Percentiles rank a stretch among this genome's conserved stretches.
phyloP scores from a whole-genome alignment of 2,113 vertebrate species.

The Hepsetus odoe region DNA sequence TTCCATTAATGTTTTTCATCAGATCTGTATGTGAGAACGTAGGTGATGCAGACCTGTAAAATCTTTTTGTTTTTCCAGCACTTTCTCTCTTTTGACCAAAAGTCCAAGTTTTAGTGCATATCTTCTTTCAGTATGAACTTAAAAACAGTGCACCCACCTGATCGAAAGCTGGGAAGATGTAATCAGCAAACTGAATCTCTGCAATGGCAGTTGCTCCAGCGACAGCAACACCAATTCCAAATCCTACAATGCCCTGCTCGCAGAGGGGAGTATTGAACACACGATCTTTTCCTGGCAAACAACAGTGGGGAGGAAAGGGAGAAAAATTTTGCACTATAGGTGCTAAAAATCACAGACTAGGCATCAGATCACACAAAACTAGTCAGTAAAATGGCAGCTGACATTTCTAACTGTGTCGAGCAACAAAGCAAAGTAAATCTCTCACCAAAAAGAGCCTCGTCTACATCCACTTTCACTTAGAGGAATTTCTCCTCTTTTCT shows the following conservation, averaged over 20 bases:
- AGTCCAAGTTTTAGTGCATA: too few species aligned
- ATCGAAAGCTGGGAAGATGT: slow-evolving; percentile 98
- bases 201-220: slow-evolving; percentile 94
- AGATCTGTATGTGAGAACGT: too few species aligned
- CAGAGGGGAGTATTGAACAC: slow-evolving; percentile 98
- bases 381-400: slow-evolving; percentile 30
- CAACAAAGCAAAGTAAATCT: slow-evolving; percentile 34
- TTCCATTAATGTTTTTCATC: too few species aligned
- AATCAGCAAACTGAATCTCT: slow-evolving; percentile 99
- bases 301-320: neutral
- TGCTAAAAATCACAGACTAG: neutral
- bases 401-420: neutral
- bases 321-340: neutral
- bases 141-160: slow-evolving; percentile 77
- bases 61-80: too few species aligned
- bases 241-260: slow-evolving; percentile 98
- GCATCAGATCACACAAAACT: neutral
- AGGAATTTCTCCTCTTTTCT: slow-evolving; percentile 6
- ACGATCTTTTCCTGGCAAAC: slow-evolving; percentile 86
- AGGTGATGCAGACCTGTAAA: too few species aligned
- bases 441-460: slow-evolving; percentile 30
- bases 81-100: too few species aligned
- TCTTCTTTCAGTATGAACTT: too few species aligned
- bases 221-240: slow-evolving; percentile 91
- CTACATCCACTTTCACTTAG: slow-evolving; percentile 32